Percentiles rank a stretch among this genome's conserved stretches.
These are phyloP conservation scores for Pararge aegeria DNA, from an alignment of 1,140 invertebrate species.

Conservation along the genomic window DNA sequence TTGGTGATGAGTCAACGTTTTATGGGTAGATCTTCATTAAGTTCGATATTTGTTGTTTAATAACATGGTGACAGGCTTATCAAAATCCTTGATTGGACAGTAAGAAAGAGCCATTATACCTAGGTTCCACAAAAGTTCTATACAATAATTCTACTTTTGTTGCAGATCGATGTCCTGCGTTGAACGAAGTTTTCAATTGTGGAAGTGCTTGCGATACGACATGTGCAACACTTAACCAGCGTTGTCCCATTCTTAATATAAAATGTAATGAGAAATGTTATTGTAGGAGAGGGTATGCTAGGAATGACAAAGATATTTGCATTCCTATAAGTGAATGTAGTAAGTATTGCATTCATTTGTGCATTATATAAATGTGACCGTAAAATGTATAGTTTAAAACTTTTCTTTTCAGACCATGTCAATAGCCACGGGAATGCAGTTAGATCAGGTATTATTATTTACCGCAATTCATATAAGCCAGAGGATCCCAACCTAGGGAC, in stretches of 20 bases:
- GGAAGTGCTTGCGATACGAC: slow-evolving; percentile 73
- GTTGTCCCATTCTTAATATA: slow-evolving; percentile 69
- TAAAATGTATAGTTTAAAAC: not conserved
- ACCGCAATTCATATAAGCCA: no score
- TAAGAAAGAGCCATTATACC: no score
- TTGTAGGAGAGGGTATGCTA: slow-evolving; percentile 70
- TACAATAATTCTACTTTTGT: not conserved
- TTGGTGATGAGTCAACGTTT: no score
- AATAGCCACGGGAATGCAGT: no score
- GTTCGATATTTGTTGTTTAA: no score
- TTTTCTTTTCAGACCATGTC: no score
- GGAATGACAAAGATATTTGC: slow-evolving; percentile 54
- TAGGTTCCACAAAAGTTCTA: no score
- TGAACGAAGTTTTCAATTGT: slow-evolving; percentile 59
- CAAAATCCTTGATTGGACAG: no score
- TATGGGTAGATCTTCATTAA: no score
- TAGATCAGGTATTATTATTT: no score
- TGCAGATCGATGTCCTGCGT: slow-evolving; percentile 32
- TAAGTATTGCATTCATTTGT: not conserved
- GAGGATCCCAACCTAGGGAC: no score
- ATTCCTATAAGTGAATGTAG: slow-evolving; percentile 52
- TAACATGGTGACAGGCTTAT: no score
- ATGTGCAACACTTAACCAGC: slow-evolving; percentile 53
- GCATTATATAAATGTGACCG: not conserved
- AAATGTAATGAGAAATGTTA: slow-evolving; percentile 77